Evolutionary conservation across 2,888 invertebrate genomes (phyloP), one percentile per base, ranked within the genome.

Genomic region (Eristalis tenax): DNA sequence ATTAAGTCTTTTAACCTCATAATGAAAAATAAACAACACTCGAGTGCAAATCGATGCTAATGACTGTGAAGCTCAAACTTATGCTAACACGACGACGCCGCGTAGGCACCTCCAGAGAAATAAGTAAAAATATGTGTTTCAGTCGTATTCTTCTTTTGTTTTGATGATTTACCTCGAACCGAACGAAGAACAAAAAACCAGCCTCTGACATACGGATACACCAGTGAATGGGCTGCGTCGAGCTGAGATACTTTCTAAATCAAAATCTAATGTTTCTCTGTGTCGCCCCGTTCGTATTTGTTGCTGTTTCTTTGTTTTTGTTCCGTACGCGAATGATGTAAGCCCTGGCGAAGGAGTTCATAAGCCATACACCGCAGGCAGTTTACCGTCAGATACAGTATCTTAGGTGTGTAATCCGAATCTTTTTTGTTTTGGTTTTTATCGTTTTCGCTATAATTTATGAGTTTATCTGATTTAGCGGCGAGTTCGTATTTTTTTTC

Each of bases 31-130:
- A 69, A 64, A 81, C 63, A 80, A 61, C 61, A 59, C 38, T 38
- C 32, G 59, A 28, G 75, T 81, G 81, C 22, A 57, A 81, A 81
- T 75, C 75, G 57, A 81, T 73, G 75, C 69, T 75, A 81, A 75
- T 81, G 40, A 70, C 57, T 64, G 63, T 75, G 57, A 75, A 74
- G 69, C 59, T 18, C 50, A 50, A 50, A 18, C 50, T 18, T 18
- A 18, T 50, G 50, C 50, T n/a, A 43, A 43, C 3, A 6, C 15
- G 40, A 1, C 40, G 40, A 15, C 40, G 40, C 40, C 43, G 43
- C 43, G 18, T n/a, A 50, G 50, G 8, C 50, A 50, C 2, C 18
- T 18, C 18, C 50, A 50, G 8, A 50, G 50, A 8, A 50, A 5
- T 50, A 18, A 50, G 50, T 50, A 50, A 18, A 50, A 50, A 50